Conservation (phyloP, 1,140 invertebrate species). For the Hirudo medicinalis region DNA sequence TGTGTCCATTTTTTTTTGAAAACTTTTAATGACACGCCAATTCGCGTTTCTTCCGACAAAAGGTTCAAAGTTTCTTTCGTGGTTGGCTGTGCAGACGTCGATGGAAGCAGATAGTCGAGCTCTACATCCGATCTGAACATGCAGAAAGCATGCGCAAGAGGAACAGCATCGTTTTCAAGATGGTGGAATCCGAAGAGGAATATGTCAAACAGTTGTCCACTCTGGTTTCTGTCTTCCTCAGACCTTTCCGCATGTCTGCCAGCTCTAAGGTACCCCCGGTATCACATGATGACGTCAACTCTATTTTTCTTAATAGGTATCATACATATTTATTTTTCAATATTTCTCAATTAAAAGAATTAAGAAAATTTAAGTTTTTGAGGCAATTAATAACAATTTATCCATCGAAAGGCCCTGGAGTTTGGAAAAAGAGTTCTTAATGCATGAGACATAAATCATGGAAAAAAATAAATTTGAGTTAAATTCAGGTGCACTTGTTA, state of each 20-base stretch:
- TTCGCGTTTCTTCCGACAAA: too few relatives aligned
- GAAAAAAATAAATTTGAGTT: too few relatives aligned
- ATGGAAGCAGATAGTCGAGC: slow-evolving; percentile 89
- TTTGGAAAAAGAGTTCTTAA: too few relatives aligned
- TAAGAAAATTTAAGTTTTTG: too few relatives aligned
- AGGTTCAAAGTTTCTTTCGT: slow-evolving; percentile 77
- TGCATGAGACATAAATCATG: too few relatives aligned
- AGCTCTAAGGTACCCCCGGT: slow-evolving; percentile 83
- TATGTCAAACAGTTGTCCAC: slow-evolving; percentile 82
- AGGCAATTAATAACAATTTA: too few relatives aligned
- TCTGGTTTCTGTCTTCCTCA: slow-evolving; percentile 74
- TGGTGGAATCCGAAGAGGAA: slow-evolving; percentile 64
- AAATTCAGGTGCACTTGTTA: too few relatives aligned
- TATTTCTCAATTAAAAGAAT: too few relatives aligned
- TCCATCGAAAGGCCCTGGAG: too few relatives aligned
- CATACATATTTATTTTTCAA: too few relatives aligned
- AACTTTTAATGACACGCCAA: too few relatives aligned
- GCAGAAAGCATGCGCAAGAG: slow-evolving; percentile 84
- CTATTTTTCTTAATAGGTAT: slow-evolving; percentile 72
- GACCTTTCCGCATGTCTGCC: slow-evolving; percentile 80
- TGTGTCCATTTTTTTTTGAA: too few relatives aligned
- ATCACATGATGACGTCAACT: slow-evolving; percentile 84
- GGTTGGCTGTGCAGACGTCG: slow-evolving; percentile 81
- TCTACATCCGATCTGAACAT: slow-evolving; percentile 86
- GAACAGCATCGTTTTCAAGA: slow-evolving; percentile 81